Base-by-base conservation (phyloP, 2,113 vertebrate species). In the Ceuthmochares aereus region DNA sequence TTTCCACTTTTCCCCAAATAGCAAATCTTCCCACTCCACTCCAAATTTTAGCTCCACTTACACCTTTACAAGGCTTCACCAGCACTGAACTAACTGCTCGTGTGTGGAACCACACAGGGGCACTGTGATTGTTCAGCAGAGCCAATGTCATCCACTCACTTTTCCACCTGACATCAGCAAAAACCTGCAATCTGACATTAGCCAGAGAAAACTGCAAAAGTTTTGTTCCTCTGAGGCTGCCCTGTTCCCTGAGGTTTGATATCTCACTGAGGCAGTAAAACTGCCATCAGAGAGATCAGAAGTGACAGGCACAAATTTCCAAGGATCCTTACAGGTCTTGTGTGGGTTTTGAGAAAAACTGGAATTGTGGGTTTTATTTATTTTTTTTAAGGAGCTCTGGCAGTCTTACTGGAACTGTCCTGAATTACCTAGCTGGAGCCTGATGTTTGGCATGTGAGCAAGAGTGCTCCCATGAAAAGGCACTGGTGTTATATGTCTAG, bases 401-500 rank as follows among this genome's bases (percentile, higher is more conserved):
- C 49, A 93, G 30, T 43, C 43, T 84, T 86, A 29, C 76, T 78
- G 27, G 36, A 86, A 34, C 37, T 81, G 55, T 74, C 32, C 45
- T 60, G 32, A 70, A 74, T 86, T 67, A 86, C 47, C 19, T 27
- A 77, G 45, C 22, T 88, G 66, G 93, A 92, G 73, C 43, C 36
- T 68, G 60, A 84, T 72, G 86, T 88, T 77, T 34, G 84, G 25
- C 26, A 3, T 81, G 56, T 30, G 64, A 66, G 84, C 56, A 63
- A 94, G 92, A 80, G 55, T 86, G 91, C 95, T 98, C 95, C 96
- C 95, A 93, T 58, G 94, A 96, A 97, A 92, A 54, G 52, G 54
- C 84, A 54, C 51, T 13, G 95, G 97, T 97, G 92, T 98, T 98
- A 92, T 96, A 85, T 98, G 85, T 97, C 98, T 91, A 21, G 94